Conservation (phyloP, 2,797 vertebrate genomes). For the Neostethus bicornis region DNA sequence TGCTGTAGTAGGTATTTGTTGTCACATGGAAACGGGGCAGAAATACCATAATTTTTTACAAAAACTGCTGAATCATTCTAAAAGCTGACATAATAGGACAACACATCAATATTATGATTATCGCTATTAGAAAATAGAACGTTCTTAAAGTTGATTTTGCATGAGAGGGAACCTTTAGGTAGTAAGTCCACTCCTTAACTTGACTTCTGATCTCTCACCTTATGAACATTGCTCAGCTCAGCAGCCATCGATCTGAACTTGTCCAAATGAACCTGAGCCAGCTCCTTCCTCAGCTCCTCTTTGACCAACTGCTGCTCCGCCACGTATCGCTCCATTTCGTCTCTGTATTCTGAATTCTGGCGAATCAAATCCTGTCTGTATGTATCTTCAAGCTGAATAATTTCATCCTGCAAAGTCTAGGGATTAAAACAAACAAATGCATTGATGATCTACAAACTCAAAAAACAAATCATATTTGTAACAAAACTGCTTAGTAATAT, state of each 20-base stretch:
- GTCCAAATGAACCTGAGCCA: conserved; percentile 78
- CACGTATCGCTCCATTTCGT: conserved; percentile 65
- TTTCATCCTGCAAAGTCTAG: conserved; percentile 81
- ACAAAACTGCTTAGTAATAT: too few species aligned
- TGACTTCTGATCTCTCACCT: conserved; percentile 69
- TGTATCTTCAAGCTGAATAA: conserved; percentile 65
- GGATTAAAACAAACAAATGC: neutral
- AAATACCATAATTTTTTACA: too few species aligned
- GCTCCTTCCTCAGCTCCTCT: conserved; percentile 76
- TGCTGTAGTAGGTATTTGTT: too few species aligned
- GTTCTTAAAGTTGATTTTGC: too few species aligned
- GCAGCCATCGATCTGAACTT: conserved; percentile 80
- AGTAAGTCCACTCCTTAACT: too few species aligned
- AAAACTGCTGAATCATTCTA: too few species aligned
- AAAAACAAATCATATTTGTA: neutral
- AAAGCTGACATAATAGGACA: too few species aligned
- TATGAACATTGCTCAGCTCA: conserved; percentile 80
- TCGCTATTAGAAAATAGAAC: too few species aligned
- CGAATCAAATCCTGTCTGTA: conserved; percentile 58
- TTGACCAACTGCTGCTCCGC: conserved; percentile 73
- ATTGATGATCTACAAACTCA: neutral
- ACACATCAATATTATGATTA: too few species aligned
- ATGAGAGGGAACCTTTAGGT: too few species aligned
- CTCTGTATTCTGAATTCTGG: conserved; percentile 49
- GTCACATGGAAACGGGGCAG: too few species aligned